A percentile compares a stretch with the other conserved stretches of the same genome.
Conservation (phyloP, 2,797 vertebrate genomes). For the Gymnoscopelus microlampas region DNA sequence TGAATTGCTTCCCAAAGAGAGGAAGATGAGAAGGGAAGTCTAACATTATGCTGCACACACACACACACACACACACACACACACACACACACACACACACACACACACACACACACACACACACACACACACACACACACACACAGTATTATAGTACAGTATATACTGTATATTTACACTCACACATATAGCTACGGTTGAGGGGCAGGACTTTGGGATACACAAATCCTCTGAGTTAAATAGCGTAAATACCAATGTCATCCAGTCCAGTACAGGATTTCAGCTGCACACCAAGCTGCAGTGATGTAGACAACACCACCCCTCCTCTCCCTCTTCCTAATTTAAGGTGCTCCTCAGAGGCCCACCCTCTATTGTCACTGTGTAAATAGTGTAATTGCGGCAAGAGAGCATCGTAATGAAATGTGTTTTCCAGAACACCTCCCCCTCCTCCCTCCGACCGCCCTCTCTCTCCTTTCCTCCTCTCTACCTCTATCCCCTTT, state of each 20-base stretch:
- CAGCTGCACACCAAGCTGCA: constrained; percentile 22
- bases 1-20: constrained; percentile 71
- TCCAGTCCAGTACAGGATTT: constrained; percentile 47
- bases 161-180: too few relatives aligned
- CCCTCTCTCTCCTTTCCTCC: constrained; percentile 11
- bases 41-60: too few relatives aligned
- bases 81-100: too few relatives aligned
- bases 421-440: constrained; percentile 54
- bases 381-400: constrained; percentile 76
- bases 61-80: too few relatives aligned
- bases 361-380: constrained; percentile 66
- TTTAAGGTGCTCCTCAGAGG: constrained; percentile 63
- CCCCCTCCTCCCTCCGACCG: neutral
- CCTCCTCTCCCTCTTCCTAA: constrained; percentile 41
- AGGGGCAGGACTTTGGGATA: too few relatives aligned
- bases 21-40: neutral
- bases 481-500: constrained; percentile 12
- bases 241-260: constrained; percentile 57
- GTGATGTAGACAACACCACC: constrained; percentile 43
- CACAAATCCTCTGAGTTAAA: constrained; percentile 38
- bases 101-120: too few relatives aligned
- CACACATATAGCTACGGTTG: too few relatives aligned
- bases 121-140: too few relatives aligned
- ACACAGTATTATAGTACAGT: too few relatives aligned
- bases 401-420: constrained; percentile 69